Conservation (phyloP, 2,888 invertebrate species). For the Caenorhabditis macrosperma region DNA sequence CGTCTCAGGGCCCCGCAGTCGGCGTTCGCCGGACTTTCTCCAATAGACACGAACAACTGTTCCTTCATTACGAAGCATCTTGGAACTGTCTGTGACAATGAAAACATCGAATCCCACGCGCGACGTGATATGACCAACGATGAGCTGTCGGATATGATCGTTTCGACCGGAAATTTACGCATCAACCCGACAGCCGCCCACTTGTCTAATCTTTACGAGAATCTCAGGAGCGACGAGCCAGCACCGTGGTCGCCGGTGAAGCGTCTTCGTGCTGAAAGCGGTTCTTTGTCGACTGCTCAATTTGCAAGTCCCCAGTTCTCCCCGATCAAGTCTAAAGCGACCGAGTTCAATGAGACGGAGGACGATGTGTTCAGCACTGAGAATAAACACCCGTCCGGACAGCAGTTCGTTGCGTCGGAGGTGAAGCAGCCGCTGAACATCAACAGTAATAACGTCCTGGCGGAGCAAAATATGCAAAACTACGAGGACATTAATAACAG, state of each 20-base stretch:
- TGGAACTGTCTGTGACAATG: constrained; percentile 4
- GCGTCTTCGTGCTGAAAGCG: constrained; percentile 59
- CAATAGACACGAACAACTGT: constrained; percentile 50
- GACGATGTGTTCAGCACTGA: constrained; percentile 41
- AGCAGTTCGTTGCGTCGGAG: neutral
- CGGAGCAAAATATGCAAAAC: constrained; percentile 19
- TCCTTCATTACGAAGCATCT: constrained; percentile 50
- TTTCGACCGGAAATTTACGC: constrained; percentile 54
- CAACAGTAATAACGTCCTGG: neutral
- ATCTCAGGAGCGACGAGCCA: constrained; percentile 25
- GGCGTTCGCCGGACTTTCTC: constrained; percentile 44
- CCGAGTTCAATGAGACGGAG: constrained; percentile 29
- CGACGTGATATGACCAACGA: constrained; percentile 57
- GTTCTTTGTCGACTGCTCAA: constrained; percentile 16
- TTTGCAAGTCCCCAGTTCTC: constrained; percentile 51
- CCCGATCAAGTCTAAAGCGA: constrained; percentile 35
- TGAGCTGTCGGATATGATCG: constrained; percentile 59
- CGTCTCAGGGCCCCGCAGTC: constrained; percentile 31
- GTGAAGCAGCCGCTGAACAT: neutral
- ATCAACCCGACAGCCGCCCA: constrained; percentile 15
- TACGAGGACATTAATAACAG: constrained; percentile 57
- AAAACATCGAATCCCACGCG: neutral
- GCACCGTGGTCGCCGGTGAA: constrained; percentile 60
- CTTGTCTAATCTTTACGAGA: neutral
- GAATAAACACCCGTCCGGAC: neutral